Evolutionary conservation across 2,797 vertebrate species (phyloP), one percentile per base, ranked within the genome.

Genomic region (Acanthis flammea): DNA sequence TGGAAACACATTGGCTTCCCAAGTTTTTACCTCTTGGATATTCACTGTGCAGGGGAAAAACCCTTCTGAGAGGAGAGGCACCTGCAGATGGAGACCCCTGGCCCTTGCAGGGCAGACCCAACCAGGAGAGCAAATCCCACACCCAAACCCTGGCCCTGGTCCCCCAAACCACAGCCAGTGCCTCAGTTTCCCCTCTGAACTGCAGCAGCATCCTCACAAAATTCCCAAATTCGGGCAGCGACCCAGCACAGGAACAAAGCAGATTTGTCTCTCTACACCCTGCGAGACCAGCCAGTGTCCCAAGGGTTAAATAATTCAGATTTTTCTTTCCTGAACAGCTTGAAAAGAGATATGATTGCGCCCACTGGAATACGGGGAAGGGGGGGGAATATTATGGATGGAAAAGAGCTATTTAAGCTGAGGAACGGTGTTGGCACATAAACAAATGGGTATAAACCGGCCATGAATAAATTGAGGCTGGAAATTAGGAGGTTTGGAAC

Each of bases 341-440:
- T 93, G 95, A 95, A 95, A 94, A 93, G 94, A 95, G 94, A 87
- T 93, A 94, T 94, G 95, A 96, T 96, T 95, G 94, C 85, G 6
- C 87, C 84, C 18, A 45, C 87, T 91, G 90, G 89, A 95, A 94
- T 84, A 92, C 22, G 0, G 14, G 35, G n/a, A 0, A 7, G 33
- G 58, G 47, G 45, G 77, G 19, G 2, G 22, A 41, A 92, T 89
- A 95, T 91, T 92, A 94, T 63, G 85, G 95, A 94, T 89, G 92
- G 94, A 95, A 95, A 96, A 94, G 92, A 92, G 95, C 92, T 95
- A 96, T 96, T 96, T 95, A 95, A 95, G 92, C 94, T 89, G 94
- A 94, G 91, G 70, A 95, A 95, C 84, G 19, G 94, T n/a, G 90
- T 71, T 91, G 94, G 95, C 95, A 94, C 95, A 74, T 96, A 95